Percentiles rank a stretch among this genome's conserved stretches.
phyloP scores from a whole-genome alignment of 2,888 invertebrate species.

The Eupithecia inturbata region DNA sequence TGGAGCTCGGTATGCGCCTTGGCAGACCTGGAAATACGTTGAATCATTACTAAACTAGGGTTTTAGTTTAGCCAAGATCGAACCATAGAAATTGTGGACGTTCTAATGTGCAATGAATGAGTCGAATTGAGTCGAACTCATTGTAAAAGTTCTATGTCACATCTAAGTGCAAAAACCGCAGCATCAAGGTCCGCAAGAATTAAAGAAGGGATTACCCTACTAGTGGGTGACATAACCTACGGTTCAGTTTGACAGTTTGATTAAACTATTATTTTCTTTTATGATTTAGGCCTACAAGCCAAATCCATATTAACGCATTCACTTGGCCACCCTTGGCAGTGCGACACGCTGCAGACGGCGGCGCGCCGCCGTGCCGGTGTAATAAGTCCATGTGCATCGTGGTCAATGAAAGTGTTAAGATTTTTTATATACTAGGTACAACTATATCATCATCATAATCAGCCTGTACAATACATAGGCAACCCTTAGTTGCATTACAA shows the following conservation, averaged over 20 bases:
- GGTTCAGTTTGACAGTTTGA: background rate
- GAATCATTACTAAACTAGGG: background rate
- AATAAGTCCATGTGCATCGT: no score
- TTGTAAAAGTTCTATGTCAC: background rate
- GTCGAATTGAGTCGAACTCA: background rate
- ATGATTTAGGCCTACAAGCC: background rate
- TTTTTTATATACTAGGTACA: background rate
- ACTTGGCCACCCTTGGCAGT: no score
- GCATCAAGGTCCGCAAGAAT: no score
- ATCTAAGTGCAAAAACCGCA: no score
- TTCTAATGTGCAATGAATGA: no score
- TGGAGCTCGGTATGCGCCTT: conserved; percentile 44
- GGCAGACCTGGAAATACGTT: conserved; percentile 48
- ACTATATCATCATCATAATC: background rate
- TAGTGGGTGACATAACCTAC: no score
- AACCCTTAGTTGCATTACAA: background rate
- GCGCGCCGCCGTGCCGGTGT: no score
- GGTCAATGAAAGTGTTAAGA: no score
- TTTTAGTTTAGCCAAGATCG: no score
- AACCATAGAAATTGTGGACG: no score
- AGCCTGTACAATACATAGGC: background rate
- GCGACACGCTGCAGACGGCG: no score
- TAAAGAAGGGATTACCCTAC: no score
- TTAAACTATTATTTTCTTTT: background rate
- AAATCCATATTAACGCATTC: background rate